Base-by-base conservation (phyloP, 2,888 invertebrate species). In the Boloria selene region DNA sequence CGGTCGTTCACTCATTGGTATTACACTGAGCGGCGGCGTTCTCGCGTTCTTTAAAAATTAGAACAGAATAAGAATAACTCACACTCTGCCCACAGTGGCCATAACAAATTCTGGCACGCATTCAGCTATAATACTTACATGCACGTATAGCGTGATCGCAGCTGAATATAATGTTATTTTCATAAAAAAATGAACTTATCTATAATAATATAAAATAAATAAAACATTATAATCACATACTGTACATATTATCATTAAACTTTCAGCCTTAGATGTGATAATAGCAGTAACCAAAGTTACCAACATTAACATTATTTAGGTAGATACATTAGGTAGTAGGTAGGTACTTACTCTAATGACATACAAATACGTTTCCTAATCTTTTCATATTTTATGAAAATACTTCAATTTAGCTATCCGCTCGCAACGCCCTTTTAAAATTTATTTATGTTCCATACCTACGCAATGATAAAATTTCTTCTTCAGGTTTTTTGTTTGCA, bases 21-120 rank as follows among this genome's bases (percentile, higher is more conserved):
- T 66, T 67, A 69, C 64, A 60, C 59, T 65, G 31, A 38, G 31
- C 59, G 65, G 58, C 64, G 63, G 58, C 64, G 63, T 67, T 53
- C 68, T 70, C 64, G 63, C 74, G 71, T 67, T 79, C 79, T 74
- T 68, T 78, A 82, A 82, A 83, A 82, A 77, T 73, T 77, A 70
- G 74, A 62, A 64, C 68, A 67, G 58, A 58, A 51, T 26, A 70
- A 66, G 58, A 58, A 51, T 26, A 70, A 66, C 69, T 64, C 71
- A 64, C 67, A 63, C 70, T 62, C 67, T 63, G 70, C 63, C 69
- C 65, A 69, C 75, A 10, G 31, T 38, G 10, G 31, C 31, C 76
- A 77, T 79, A 83, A 83, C 79, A 81, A 79, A 74, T 74, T 74
- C 83, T 88, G 86, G 86, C 87, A 84, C 77, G 73, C 72, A 77